Percentiles rank a stretch among this genome's conserved stretches.
phyloP scores from a whole-genome alignment of 2,888 invertebrate genomes.

The Papilio demoleus region DNA sequence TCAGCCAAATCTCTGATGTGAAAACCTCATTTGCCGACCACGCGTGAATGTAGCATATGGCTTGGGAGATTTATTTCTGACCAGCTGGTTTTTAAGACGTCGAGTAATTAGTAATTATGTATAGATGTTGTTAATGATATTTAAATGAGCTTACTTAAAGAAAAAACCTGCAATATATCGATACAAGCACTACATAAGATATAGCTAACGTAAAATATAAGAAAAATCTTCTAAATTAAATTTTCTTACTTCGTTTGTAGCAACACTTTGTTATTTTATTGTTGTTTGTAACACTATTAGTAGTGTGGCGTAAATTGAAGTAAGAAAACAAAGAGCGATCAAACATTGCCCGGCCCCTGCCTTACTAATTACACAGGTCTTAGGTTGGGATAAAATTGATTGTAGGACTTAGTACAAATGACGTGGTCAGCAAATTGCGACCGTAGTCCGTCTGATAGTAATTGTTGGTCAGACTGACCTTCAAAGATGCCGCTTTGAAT shows the following conservation, averaged over 20 bases:
- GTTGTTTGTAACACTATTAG: slow-evolving; percentile 19
- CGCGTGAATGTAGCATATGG: too few relatives aligned
- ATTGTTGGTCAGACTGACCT: slow-evolving; percentile 27
- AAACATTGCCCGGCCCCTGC: slow-evolving; percentile 7
- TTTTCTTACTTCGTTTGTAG: background rate
- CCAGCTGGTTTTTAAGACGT: too few relatives aligned
- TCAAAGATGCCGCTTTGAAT: slow-evolving; percentile 4
- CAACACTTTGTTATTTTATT: background rate
- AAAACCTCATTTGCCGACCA: too few relatives aligned
- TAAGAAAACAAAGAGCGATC: slow-evolving; percentile 15
- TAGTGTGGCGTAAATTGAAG: slow-evolving; percentile 12
- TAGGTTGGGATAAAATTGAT: slow-evolving; percentile 38
- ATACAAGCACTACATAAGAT: too few relatives aligned
- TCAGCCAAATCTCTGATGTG: too few relatives aligned
- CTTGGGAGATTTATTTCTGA: too few relatives aligned
- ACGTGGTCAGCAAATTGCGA: slow-evolving; percentile 36
- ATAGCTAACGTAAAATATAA: too few relatives aligned
- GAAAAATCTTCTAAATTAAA: too few relatives aligned
- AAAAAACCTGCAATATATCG: too few relatives aligned
- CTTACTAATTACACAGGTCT: slow-evolving; percentile 30
- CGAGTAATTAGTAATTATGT: too few relatives aligned
- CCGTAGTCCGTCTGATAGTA: slow-evolving; percentile 37
- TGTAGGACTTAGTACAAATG: slow-evolving; percentile 34
- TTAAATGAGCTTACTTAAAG: too few relatives aligned
- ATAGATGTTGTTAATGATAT: too few relatives aligned